Base-by-base conservation (phyloP, 2,797 vertebrate species). In the Pygocentrus nattereri region DNA sequence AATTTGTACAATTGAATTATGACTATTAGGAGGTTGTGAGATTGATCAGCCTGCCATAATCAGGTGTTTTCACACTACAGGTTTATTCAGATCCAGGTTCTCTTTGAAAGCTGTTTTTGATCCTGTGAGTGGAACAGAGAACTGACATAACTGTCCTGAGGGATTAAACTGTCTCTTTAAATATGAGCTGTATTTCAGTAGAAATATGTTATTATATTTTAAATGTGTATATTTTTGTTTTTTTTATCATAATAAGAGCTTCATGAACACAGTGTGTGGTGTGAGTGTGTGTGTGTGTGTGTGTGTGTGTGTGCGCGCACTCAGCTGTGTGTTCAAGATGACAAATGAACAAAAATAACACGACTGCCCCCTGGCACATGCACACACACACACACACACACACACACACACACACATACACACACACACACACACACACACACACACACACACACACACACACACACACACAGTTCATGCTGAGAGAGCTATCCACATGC, bases 341-440 rank as follows among this genome's bases (percentile, higher is more conserved):
- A 88, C 87, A 88, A 90, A 91, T 90, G 87, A 91, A 85, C 82
- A 85, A 89, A 89, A 89, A 88, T 88, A 89, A 90, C 85, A 89
- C 77, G 85, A 85, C 82, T 88, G 90, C 89, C 90, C 89, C 87
- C 65, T 84, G 88, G 92, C 87, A 34, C 16, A 65, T 56, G 59
- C 56, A 59, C 56, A 59, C 56, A 58, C 56, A 25, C 56, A 59
- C 56, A 44, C 41, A 11, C 11, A 38, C 38, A 38, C 38, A 38
- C 38, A 38, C 38, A 38, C 38, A 54, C 50, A 50, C 49, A 50
- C 49, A 50, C 49, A 18, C 54, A 23, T 54, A 58, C 54, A n/a
- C 54, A n/a, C 54, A 58, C 54, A 58, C 54, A 58, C 54, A 58
- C 56, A 59, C 56, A 59, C 56, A 59, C 56, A 59, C 56, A 56